A percentile compares a stretch with the other conserved stretches of the same genome.
phyloP scores from a whole-genome alignment of 2,888 invertebrate genomes.

The Euplexia lucipara region DNA sequence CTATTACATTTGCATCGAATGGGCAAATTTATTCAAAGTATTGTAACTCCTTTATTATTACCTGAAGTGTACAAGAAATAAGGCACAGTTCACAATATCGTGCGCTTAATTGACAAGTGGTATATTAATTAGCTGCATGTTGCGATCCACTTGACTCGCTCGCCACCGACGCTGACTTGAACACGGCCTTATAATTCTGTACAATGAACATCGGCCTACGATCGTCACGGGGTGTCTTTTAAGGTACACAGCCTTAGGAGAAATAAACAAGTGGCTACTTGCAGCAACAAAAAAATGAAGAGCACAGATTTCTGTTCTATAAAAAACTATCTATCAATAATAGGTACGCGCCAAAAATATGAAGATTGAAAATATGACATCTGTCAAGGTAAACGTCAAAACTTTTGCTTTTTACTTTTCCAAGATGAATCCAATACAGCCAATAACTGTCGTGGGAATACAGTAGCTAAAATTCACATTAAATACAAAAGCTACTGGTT shows the following conservation, averaged over 20 bases:
- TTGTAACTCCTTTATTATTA: slow-evolving; percentile 25
- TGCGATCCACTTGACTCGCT: slow-evolving; percentile 66
- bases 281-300: background rate
- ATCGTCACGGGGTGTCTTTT: slow-evolving; percentile 69
- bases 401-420: background rate
- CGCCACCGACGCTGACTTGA: slow-evolving; percentile 61
- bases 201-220: slow-evolving; percentile 68
- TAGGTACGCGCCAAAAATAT: background rate
- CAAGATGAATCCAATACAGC: background rate
- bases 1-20: background rate
- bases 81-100: slow-evolving; percentile 56
- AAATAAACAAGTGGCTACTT: slow-evolving; percentile 31
- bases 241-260: slow-evolving; percentile 47
- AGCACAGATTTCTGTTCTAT: background rate
- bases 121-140: slow-evolving; percentile 65
- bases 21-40: background rate
- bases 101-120: slow-evolving; percentile 65
- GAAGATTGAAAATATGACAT: slow-evolving; percentile 32
- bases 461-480: slow-evolving; percentile 51
- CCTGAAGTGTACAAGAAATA: slow-evolving; percentile 42
- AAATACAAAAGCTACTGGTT: slow-evolving; percentile 49
- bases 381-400: slow-evolving; percentile 47
- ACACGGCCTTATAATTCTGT: slow-evolving; percentile 66
- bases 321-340: background rate
- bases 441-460: slow-evolving; percentile 47